phyloP scores from a whole-genome alignment of 2,113 vertebrate species.

The Bos indicus region DNA sequence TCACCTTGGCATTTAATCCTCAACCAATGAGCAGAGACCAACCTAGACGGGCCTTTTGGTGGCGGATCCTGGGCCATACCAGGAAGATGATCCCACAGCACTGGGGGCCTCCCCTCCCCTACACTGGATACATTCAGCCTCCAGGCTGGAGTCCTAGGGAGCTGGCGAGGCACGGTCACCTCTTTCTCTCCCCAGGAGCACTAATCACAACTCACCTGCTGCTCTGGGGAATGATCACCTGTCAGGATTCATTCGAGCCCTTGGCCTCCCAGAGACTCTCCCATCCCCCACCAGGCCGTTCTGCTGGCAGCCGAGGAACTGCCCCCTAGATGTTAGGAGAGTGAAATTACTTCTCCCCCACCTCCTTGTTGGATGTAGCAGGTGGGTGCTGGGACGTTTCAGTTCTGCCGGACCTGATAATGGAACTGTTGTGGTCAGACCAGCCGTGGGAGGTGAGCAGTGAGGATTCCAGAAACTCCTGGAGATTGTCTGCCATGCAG shows the following conservation, averaged over 20 bases:
- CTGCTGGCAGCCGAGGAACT: not conserved
- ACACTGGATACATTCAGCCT: not conserved
- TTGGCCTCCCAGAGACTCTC: not conserved
- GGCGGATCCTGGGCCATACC: not conserved
- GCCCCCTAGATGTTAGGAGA: not conserved
- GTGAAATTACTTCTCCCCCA: not conserved
- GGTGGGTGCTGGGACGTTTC: not conserved
- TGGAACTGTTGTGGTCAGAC: not conserved
- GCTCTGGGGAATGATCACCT: not conserved
- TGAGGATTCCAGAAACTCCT: not conserved
- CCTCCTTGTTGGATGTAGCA: not conserved
- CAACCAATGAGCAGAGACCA: not conserved
- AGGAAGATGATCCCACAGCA: not conserved
- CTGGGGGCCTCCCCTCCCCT: fast-evolving
- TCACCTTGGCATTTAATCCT: not conserved
- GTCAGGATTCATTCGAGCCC: not conserved
- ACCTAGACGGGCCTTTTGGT: not conserved
- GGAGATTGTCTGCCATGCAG: not conserved
- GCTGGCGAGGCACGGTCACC: fast-evolving
- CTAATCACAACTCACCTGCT: not conserved
- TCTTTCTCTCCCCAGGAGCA: fast-evolving
- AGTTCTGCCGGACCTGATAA: not conserved
- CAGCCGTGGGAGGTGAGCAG: not conserved
- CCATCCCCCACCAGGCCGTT: not conserved
- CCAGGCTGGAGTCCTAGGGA: not conserved